Evolutionary conservation across 2,113 vertebrate species (phyloP).

Genomic region (Forbesichthys agassizii): DNA sequence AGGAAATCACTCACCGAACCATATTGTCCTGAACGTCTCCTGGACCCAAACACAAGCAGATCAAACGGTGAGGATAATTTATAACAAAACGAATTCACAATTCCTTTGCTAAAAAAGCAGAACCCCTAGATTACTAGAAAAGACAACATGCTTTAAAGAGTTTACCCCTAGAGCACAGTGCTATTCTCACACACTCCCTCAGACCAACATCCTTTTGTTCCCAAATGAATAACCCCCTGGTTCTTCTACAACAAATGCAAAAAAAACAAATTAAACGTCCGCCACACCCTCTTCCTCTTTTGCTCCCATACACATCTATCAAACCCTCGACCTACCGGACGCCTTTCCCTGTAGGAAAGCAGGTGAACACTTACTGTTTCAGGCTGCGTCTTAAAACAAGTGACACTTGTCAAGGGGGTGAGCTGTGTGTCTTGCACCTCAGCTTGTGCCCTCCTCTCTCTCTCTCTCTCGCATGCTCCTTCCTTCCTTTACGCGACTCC

Average conservation of each 20-base stretch:
- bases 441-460: slow-evolving; percentile 42
- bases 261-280: slow-evolving; percentile 8
- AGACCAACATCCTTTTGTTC: not conserved
- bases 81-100: slow-evolving; percentile 34
- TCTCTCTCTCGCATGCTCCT: slow-evolving; percentile 56
- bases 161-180: not conserved
- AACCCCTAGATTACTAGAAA: not conserved
- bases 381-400: slow-evolving; percentile 54
- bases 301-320: not conserved
- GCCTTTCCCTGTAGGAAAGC: slow-evolving; percentile 25
- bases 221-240: not conserved
- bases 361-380: slow-evolving; percentile 63
- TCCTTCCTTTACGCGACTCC: slow-evolving; percentile 76
- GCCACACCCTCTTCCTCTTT: slow-evolving; percentile 25
- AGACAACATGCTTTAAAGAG: not conserved
- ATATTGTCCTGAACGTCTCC: slow-evolving; percentile 63
- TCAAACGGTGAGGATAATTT: slow-evolving; percentile 20
- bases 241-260: slow-evolving; percentile 28
- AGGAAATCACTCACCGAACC: slow-evolving; percentile 77
- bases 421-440: slow-evolving; percentile 21
- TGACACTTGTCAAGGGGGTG: slow-evolving; percentile 35
- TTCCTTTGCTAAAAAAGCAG: not conserved
- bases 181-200: not conserved
- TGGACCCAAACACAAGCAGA: slow-evolving; percentile 42
- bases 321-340: not conserved